A percentile compares a stretch with the other conserved stretches of the same genome.
These are phyloP conservation scores for Pteromalus puparum DNA, from an alignment of 1,140 invertebrate species.

Conservation along the genomic window DNA sequence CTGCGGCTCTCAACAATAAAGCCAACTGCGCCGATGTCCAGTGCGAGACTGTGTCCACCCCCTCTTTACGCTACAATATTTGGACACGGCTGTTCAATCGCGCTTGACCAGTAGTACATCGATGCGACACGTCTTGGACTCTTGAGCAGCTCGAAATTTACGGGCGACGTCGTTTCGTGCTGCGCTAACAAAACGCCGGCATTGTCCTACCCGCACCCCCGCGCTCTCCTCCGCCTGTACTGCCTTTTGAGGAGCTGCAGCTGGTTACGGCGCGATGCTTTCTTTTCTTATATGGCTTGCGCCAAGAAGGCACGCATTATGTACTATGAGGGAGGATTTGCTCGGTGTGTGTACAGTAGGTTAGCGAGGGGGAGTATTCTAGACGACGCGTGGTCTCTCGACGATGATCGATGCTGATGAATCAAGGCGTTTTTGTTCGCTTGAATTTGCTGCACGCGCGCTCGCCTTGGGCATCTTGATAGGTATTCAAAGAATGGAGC, in stretches of 20 bases:
- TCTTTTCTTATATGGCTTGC: not conserved
- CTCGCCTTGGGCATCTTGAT: not conserved
- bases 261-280: not conserved
- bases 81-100: constrained; percentile 61
- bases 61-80: constrained; percentile 56
- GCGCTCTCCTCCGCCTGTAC: not conserved
- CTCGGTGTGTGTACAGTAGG: not conserved
- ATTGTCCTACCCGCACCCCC: not conserved
- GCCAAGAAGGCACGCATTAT: not conserved
- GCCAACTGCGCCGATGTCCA: constrained; percentile 56
- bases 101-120: not conserved
- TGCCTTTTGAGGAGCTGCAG: not conserved
- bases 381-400: not conserved
- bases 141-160: constrained; percentile 2
- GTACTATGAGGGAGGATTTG: not conserved
- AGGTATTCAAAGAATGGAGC: no score
- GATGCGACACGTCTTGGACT: constrained; percentile 10
- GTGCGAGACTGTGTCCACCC: not conserved
- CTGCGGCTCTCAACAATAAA: not conserved
- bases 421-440: not conserved
- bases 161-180: not conserved
- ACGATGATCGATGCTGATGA: constrained; percentile 15
- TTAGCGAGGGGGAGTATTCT: not conserved
- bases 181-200: not conserved
- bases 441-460: not conserved